phyloP scores from a whole-genome alignment of 2,113 vertebrate genomes.

The Perca schrenkii region DNA sequence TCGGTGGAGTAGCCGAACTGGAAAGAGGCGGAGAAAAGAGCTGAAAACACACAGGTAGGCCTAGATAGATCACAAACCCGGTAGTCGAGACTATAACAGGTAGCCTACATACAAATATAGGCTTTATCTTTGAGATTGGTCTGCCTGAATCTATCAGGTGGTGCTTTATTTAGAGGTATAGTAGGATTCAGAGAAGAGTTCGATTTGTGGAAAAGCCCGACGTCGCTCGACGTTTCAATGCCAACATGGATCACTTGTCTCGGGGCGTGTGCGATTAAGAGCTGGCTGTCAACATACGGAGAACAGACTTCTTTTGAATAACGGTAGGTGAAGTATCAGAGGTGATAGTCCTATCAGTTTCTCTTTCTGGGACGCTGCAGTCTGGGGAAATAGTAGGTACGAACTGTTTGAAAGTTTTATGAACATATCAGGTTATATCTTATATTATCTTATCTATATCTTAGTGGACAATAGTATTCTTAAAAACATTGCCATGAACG shows the following conservation, averaged over 20 bases:
- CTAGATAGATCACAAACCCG: not conserved
- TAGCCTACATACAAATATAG: not conserved
- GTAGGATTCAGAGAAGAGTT: not conserved
- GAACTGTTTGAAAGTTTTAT: not conserved
- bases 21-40: conserved; percentile 33
- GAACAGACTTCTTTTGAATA: conserved; percentile 9
- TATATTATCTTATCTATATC: too few species aligned
- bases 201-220: conserved; percentile 12
- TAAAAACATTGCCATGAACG: not conserved
- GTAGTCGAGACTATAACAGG: not conserved
- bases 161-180: not conserved
- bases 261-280: conserved; percentile 18
- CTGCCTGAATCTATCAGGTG: not conserved
- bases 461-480: not conserved
- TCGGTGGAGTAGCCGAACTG: not conserved
- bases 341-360: not conserved
- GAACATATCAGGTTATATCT: not conserved
- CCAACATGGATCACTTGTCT: conserved; percentile 54
- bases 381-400: not conserved
- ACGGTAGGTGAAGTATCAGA: conserved; percentile 28
- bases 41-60: conserved; percentile 48
- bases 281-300: not conserved
- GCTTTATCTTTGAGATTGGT: fast-evolving
- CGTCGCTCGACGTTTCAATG: conserved; percentile 10
- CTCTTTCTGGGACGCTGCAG: not conserved